Percentiles rank a stretch among this genome's conserved stretches.
phyloP scores from a whole-genome alignment of 2,888 invertebrate species.

The Macaria liturata region DNA sequence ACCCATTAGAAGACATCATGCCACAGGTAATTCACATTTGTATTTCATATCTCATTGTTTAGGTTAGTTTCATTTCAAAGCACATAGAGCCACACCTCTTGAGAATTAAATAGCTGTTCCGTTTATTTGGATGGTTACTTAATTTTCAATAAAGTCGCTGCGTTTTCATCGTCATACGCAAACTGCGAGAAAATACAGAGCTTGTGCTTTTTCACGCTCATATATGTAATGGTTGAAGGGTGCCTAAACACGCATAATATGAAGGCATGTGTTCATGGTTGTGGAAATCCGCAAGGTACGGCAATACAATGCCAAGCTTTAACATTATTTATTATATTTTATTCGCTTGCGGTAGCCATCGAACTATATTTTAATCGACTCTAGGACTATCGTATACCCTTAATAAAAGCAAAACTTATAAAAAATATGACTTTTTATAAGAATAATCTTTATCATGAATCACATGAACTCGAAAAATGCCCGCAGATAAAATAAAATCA shows the following conservation, averaged over 20 bases:
- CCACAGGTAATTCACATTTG: slow-evolving; percentile 66
- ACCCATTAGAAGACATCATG: slow-evolving; percentile 83
- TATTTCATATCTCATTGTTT: slow-evolving; percentile 11
- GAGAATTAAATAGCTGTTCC: slow-evolving; percentile 29
- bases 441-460: too few species aligned
- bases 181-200: slow-evolving; percentile 30
- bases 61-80: slow-evolving; percentile 25
- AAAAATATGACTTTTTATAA: too few species aligned
- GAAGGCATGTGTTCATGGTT: slow-evolving; percentile 18
- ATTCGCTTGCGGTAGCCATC: slow-evolving; percentile 15
- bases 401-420: too few species aligned
- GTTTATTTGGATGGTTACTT: slow-evolving; percentile 21
- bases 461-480: too few species aligned
- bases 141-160: slow-evolving; percentile 32
- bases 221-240: slow-evolving; percentile 32
- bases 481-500: too few species aligned
- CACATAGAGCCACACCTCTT: slow-evolving; percentile 31
- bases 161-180: slow-evolving; percentile 43
- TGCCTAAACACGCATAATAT: slow-evolving; percentile 17
- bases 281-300: slow-evolving; percentile 14
- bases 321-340: slow-evolving; percentile 6
- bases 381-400: too few species aligned
- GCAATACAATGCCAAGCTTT: slow-evolving; percentile 14
- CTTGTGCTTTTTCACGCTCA: slow-evolving; percentile 33
- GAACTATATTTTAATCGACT: background rate